Base-by-base conservation (phyloP, 1,140 invertebrate genomes). In the Hirudo medicinalis region DNA sequence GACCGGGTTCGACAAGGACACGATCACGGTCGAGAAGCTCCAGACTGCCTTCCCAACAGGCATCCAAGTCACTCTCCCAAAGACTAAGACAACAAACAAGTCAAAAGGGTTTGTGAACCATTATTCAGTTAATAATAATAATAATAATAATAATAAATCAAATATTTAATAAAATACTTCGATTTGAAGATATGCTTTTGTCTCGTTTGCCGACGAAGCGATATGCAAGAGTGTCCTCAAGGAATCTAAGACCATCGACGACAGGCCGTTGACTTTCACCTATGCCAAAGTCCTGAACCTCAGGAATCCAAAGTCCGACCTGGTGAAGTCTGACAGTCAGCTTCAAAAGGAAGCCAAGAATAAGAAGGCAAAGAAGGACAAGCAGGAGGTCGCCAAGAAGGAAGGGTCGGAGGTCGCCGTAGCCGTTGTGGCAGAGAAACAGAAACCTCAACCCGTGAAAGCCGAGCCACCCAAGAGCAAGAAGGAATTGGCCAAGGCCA, bases 1-100 rank as follows among this genome's bases (percentile, higher is more conserved):
- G 57, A 63, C 22, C 19, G 57, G 57, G 29, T 63, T 63, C 29
- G 17, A 63, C 29, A 63, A 63, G 57, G 29, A 63, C 22, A 63
- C 57, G 15, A 63, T 63, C 6, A 63, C 22, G 0, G 57, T 25
- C 3, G 57, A 63, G 57, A 63, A 63, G 57, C 11, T 63, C 11
- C 22, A 63, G 13, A 15, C 22, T 22, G 57, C 19, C 9, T 63
- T 63, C 57, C 22, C 22, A 13, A 4, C 22, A 13, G 57, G 22
- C 6, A 63, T 20, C 22, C 22, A 25, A 32, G 57, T 63, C 57
- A 11, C 22, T 2, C 22, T 63, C 57, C 57, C 57, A 13, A 63
- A 25, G 57, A 63, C 22, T 0, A 63, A 63, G 20, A 22, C 22
- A 32, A 4, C 22, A 13, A 63, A 8, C 19, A 63, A 22, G 57